A percentile compares a stretch with the other conserved stretches of the same genome.
These are phyloP conservation scores for Charaxes varanes DNA, from an alignment of 1,140 invertebrate species.

Conservation along the genomic window DNA sequence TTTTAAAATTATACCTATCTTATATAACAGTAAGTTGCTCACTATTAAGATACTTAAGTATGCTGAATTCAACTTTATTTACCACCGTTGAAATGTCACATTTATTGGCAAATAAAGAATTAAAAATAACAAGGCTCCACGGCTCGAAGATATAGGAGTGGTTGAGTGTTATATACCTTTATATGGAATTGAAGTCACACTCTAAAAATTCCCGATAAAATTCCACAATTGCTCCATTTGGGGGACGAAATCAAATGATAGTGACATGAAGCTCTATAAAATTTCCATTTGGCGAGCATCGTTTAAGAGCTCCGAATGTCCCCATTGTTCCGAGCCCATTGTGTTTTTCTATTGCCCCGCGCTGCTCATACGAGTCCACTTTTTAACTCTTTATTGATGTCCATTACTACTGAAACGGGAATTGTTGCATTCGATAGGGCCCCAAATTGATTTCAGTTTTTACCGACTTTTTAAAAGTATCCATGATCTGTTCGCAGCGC, in stretches of 20 bases:
- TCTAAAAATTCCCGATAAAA: slow-evolving; percentile 16
- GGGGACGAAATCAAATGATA: slow-evolving; percentile 22
- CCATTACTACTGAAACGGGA: slow-evolving; percentile 17
- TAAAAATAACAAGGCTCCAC: too few relatives aligned
- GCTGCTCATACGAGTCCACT: slow-evolving; percentile 15
- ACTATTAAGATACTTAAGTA: too few relatives aligned
- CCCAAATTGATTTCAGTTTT: too few relatives aligned
- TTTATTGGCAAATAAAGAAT: too few relatives aligned
- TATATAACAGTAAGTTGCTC: too few relatives aligned
- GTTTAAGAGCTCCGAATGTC: slow-evolving; percentile 29
- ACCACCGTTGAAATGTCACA: too few relatives aligned
- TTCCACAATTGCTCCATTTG: slow-evolving; percentile 17
- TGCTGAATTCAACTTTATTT: too few relatives aligned
- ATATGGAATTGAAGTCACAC: too few relatives aligned
- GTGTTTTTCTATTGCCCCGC: slow-evolving; percentile 28
- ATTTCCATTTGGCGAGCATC: slow-evolving; percentile 32
- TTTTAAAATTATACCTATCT: too few relatives aligned
- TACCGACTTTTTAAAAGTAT: too few relatives aligned
- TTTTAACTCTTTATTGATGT: slow-evolving; percentile 15
- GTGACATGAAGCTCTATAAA: slow-evolving; percentile 29
- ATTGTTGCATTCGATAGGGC: slow-evolving; percentile 12
- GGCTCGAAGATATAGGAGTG: too few relatives aligned
- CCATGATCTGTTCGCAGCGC: too few relatives aligned
- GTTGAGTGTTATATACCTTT: neutral
- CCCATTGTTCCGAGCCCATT: slow-evolving; percentile 26